These are phyloP conservation scores for Microtus obscurus DNA, from an alignment of 2,797 vertebrate species.

Conservation along the genomic window DNA sequence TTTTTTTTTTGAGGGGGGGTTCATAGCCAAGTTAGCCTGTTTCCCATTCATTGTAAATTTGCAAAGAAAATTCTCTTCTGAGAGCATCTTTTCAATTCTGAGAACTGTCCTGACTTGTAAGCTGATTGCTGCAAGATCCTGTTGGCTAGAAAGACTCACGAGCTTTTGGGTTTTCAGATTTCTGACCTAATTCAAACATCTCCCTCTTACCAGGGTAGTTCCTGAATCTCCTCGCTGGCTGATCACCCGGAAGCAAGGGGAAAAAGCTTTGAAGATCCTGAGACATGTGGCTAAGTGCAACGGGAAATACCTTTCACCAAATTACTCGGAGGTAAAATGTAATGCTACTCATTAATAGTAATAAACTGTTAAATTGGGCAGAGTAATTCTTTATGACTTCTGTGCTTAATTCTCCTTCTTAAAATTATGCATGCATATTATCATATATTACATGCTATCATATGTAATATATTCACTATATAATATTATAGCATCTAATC, in stretches of 20 bases:
- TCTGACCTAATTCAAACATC: not conserved
- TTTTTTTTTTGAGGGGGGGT: no score
- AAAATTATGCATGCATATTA: not conserved
- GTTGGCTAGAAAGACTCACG: not conserved
- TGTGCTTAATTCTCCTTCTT: not conserved
- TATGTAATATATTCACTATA: no score
- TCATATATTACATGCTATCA: no score
- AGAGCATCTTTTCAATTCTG: not conserved
- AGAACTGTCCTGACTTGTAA: not conserved
- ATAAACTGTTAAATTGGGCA: rapidly evolving
- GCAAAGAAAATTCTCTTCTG: conserved; percentile 2
- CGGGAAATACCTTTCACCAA: conserved; percentile 88
- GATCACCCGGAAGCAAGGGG: conserved; percentile 92
- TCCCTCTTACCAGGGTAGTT: conserved; percentile 90
- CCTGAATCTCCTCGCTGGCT: conserved; percentile 98
- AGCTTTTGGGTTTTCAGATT: not conserved
- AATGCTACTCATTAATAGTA: conserved; percentile 48
- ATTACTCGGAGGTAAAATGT: conserved; percentile 90
- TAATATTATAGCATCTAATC: no score
- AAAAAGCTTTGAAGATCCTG: conserved; percentile 92
- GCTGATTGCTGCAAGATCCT: not conserved
- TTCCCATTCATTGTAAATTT: not conserved
- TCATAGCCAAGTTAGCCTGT: not conserved
- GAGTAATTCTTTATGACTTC: not conserved
- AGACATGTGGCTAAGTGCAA: conserved; percentile 94